These are phyloP conservation scores for Drosophila quadrilineata DNA, from an alignment of 1,140 invertebrate species.

Conservation along the genomic window DNA sequence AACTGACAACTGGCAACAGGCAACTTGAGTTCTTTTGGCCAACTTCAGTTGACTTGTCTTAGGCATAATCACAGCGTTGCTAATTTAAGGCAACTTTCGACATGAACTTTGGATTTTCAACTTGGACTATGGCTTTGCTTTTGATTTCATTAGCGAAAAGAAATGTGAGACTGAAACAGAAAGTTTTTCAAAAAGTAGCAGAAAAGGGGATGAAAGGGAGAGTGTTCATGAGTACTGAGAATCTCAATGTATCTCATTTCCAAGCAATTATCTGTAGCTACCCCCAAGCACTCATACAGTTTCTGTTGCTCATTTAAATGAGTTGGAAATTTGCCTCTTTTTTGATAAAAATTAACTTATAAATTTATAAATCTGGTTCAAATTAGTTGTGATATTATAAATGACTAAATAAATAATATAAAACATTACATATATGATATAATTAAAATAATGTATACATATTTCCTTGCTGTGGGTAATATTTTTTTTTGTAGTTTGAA, in stretches of 20 bases:
- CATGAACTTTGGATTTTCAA: too few species aligned
- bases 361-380: too few species aligned
- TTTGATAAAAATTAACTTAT: too few species aligned
- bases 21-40: conserved; percentile 44
- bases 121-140: conserved; percentile 50
- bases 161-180: conserved; percentile 37
- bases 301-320: conserved; percentile 53
- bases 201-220: too few species aligned
- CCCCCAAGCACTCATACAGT: neutral
- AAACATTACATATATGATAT: conserved; percentile 3
- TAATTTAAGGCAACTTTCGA: conserved; percentile 45
- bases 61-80: conserved; percentile 73
- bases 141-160: conserved; percentile 62
- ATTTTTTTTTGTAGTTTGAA: too few species aligned
- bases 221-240: conserved; percentile 18
- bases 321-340: conserved; percentile 66
- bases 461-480: too few species aligned
- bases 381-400: too few species aligned
- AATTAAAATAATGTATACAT: too few species aligned
- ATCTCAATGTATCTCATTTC: conserved; percentile 46
- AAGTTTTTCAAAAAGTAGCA: conserved; percentile 30
- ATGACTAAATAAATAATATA: conserved; percentile 41
- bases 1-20: conserved; percentile 40
- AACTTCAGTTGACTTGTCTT: too few species aligned
- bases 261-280: conserved; percentile 62